Base-by-base conservation (phyloP, 2,113 vertebrate genomes). In the Sander vitreus region DNA sequence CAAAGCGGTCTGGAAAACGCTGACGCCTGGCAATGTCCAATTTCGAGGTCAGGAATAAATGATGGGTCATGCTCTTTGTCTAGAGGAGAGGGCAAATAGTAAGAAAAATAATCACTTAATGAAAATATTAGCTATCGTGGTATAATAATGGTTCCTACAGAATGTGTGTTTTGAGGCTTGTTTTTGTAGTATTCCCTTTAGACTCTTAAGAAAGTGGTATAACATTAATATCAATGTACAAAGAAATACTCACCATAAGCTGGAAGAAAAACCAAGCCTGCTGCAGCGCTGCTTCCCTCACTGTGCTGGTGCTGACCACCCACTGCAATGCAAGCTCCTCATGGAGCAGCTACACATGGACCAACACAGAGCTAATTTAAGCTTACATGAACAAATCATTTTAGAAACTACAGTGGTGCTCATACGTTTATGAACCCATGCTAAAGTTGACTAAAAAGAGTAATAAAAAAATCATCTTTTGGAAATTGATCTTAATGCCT, bases 191-290 rank as follows among this genome's bases (percentile, higher is more conserved):
- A 21, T 48, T 66, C 8, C 36, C 7, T 1, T 75, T 0, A 51
- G 10, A 33, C 6, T 60, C 39, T 60, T 58, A 4, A 30, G 7
- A 36, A 77, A 55, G 27, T 21, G 10, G 33, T 70, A 25, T 54
- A 51, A 5, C 68, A 55, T 55, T 2, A 62, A 10, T 68, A 23
- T 11, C 14, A 15, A 53, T 80, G 13, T 4, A 12, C 18, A 54
- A 33, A 54, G 19, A 43, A 21, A 70, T 33, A 91, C 96, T 91
- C 73, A 97, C 97, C 96, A 97, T 97, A 45, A 98, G 95, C 85
- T 96, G 96, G 90, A 98, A 97, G 95, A 98, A 98, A 90, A 97
- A 97, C 97, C 97, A 98, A 85, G 97, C 95, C 25, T 98, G 96
- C 76, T 97, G 96, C 60, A 97, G 92, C 2, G 96, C 93, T 0